These are phyloP conservation scores for Mugil cephalus DNA, from an alignment of 2,113 vertebrate genomes.

Conservation along the genomic window DNA sequence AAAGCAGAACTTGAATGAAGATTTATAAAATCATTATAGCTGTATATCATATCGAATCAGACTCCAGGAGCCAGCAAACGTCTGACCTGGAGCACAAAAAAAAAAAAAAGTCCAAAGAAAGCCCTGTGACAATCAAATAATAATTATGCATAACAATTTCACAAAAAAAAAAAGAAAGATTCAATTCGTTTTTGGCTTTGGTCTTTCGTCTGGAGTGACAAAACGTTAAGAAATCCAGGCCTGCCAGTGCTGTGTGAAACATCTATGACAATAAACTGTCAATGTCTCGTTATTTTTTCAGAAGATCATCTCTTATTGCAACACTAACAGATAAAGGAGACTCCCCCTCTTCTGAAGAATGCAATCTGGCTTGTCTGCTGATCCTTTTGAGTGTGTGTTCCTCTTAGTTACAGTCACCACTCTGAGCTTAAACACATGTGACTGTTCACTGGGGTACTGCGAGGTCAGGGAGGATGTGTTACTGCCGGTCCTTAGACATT, in stretches of 20 bases:
- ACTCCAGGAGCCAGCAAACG: neutral
- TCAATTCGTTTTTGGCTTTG: neutral
- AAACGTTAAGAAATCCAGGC: neutral
- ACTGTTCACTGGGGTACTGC: constrained; percentile 25
- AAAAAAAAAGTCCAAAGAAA: neutral
- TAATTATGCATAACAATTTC: neutral
- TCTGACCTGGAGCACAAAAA: too few relatives aligned
- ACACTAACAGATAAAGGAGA: constrained; percentile 1
- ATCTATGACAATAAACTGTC: neutral
- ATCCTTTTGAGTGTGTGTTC: constrained; percentile 13
- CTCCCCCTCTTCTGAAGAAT: constrained; percentile 4
- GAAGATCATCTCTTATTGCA: neutral
- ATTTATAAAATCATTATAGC: neutral
- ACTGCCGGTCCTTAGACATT: constrained; percentile 25
- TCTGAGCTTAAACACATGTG: constrained; percentile 38
- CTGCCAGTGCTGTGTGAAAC: neutral
- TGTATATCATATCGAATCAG: neutral
- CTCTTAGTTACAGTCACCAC: constrained; percentile 38
- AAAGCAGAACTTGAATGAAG: neutral
- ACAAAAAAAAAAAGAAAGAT: too few relatives aligned
- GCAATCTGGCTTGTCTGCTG: constrained; percentile 1
- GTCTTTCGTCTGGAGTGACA: neutral
- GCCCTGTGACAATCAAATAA: neutral
- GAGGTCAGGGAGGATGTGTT: constrained; percentile 39
- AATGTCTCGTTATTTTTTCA: neutral